phyloP scores from a whole-genome alignment of 1,140 invertebrate genomes.

The Bombus terrestris region DNA sequence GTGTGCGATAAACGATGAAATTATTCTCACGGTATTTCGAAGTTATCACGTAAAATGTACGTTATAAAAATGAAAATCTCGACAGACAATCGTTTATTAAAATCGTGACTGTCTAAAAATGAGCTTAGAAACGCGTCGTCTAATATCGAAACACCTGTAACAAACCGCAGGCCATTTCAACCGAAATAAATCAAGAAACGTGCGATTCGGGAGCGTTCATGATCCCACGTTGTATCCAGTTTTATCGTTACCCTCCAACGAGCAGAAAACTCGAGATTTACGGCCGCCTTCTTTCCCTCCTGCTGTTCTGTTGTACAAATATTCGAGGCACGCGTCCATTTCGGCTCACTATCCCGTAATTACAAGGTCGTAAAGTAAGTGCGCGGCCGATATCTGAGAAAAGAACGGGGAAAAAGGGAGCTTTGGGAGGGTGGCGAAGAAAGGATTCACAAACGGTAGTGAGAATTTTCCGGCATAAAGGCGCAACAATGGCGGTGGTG shows the following conservation, averaged over 20 bases:
- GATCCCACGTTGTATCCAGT: not conserved
- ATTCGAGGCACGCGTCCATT: constrained; percentile 43
- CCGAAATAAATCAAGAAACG: not conserved
- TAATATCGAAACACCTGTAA: not conserved
- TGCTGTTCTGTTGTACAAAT: constrained; percentile 8
- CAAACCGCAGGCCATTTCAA: too few relatives aligned
- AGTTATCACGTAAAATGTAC: not conserved
- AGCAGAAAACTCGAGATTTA: not conserved
- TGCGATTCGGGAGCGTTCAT: not conserved
- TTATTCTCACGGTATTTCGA: not conserved
- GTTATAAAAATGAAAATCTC: not conserved
- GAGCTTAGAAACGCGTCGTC: not conserved
- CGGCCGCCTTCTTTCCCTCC: not conserved
- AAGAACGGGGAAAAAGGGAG: not conserved
- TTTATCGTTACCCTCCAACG: not conserved
- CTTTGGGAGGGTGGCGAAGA: constrained; percentile 19
- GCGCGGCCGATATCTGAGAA: not conserved
- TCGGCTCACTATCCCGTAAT: constrained; percentile 35
- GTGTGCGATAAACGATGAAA: not conserved
- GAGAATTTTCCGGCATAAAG: constrained; percentile 43
- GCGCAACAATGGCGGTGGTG: constrained; percentile 31
- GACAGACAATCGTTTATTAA: not conserved
- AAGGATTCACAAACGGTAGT: constrained; percentile 48
- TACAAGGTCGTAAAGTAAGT: constrained; percentile 50
- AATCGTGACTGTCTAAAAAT: not conserved